Percentiles rank a stretch among this genome's conserved stretches.
Evolutionary conservation across 35 echinoderm and acorn worm species (phyloP).

Genomic region (Strongylocentrotus purpuratus): DNA sequence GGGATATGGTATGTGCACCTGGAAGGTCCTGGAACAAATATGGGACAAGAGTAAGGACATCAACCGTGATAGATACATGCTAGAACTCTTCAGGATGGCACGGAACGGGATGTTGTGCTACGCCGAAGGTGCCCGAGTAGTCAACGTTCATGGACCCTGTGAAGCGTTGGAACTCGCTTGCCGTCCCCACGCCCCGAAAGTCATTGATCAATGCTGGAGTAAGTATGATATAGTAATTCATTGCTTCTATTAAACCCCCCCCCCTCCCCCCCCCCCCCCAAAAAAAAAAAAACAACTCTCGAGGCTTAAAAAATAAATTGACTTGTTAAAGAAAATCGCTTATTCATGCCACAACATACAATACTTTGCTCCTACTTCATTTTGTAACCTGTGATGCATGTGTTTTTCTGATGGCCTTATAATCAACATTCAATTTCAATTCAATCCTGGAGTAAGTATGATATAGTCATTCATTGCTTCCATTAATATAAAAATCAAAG

Average conservation of each 20-base stretch:
- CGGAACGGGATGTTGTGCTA: background rate
- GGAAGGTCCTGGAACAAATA: background rate
- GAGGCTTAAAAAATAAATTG: background rate
- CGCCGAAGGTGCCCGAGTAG: background rate
- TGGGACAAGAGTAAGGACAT: background rate
- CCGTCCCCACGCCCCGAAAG: background rate
- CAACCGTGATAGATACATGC: background rate
- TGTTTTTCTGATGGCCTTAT: too few species aligned
- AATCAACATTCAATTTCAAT: too few species aligned
- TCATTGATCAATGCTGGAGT: background rate
- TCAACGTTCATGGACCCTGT: background rate
- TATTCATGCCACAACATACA: too few species aligned
- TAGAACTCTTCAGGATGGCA: background rate
- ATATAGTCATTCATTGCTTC: too few species aligned
- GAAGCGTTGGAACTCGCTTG: background rate
- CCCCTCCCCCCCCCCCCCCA: too few species aligned
- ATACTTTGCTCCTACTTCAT: too few species aligned
- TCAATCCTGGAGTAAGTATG: too few species aligned
- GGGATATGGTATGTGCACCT: background rate
- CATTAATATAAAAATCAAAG: too few species aligned
- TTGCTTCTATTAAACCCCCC: background rate
- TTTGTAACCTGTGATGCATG: too few species aligned
- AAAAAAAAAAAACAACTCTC: background rate
- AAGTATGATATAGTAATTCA: background rate
- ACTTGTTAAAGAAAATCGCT: background rate